Evolutionary conservation across 2,797 vertebrate species (phyloP).

Genomic region (Nyctibius grandis): DNA sequence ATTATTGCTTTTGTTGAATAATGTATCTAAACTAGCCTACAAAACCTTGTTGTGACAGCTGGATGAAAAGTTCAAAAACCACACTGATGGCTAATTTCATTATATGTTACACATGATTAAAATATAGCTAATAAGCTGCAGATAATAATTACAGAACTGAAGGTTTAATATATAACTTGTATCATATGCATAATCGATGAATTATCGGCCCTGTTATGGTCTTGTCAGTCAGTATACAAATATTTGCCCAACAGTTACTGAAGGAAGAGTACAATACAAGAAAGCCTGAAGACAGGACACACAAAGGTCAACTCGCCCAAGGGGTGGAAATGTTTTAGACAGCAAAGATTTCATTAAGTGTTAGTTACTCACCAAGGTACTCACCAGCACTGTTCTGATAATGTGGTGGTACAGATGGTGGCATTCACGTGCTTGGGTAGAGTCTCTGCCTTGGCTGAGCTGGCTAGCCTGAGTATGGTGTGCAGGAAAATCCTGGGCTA

Average conservation of each 20-base stretch:
- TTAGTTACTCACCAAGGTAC: background rate
- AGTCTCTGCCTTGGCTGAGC: background rate
- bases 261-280: rapidly evolving
- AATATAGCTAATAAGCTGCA: background rate
- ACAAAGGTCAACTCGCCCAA: rapidly evolving
- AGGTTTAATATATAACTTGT: background rate
- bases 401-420: background rate
- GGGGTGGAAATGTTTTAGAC: background rate
- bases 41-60: background rate
- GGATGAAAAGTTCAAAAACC: background rate
- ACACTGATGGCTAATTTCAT: background rate
- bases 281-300: background rate
- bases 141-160: background rate
- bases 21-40: background rate
- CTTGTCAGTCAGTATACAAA: background rate
- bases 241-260: background rate
- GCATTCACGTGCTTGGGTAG: background rate
- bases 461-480: background rate
- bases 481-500: background rate
- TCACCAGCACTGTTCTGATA: background rate
- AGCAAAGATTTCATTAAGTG: background rate
- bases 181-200: background rate
- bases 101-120: background rate
- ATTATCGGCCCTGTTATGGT: rapidly evolving
- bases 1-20: background rate